Conservation (phyloP, 2,888 invertebrate species). For the Herminia tarsipennalis region DNA sequence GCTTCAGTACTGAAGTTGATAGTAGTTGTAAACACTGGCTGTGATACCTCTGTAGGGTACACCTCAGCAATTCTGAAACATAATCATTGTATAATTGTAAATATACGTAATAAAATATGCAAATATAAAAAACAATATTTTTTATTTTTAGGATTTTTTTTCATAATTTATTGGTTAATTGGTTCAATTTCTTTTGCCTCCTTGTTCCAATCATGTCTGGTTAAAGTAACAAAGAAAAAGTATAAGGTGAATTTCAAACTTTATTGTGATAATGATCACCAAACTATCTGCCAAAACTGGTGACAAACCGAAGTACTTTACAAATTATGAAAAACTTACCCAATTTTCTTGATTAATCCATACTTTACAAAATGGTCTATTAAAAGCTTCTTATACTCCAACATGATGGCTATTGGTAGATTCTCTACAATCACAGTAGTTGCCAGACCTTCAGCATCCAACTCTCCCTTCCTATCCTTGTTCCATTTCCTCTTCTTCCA, state of each 20-base stretch:
- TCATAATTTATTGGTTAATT: no score
- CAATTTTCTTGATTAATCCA: slow-evolving; percentile 67
- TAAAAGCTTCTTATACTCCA: slow-evolving; percentile 62
- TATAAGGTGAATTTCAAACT: no score
- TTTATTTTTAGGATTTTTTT: no score
- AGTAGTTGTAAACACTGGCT: slow-evolving; percentile 70
- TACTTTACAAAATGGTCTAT: slow-evolving; percentile 66
- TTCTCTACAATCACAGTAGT: slow-evolving; percentile 68
- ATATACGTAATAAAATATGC: no score
- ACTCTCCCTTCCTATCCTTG: slow-evolving; percentile 62
- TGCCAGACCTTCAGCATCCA: slow-evolving; percentile 36
- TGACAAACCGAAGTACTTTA: no score
- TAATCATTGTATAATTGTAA: no score
- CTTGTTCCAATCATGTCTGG: no score
- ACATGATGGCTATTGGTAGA: slow-evolving; percentile 63
- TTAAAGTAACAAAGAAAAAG: no score
- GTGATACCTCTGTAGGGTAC: slow-evolving; percentile 62
- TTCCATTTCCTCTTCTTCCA: slow-evolving; percentile 77
- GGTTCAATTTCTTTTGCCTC: no score
- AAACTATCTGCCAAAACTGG: no score
- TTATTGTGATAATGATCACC: no score
- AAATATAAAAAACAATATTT: no score
- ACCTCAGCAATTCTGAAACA: slow-evolving; percentile 68
- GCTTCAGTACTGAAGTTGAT: slow-evolving; percentile 63
- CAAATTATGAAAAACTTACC: slow-evolving; percentile 63